phyloP scores from a whole-genome alignment of 2,113 vertebrate genomes.

The Sebastes schlegelii region DNA sequence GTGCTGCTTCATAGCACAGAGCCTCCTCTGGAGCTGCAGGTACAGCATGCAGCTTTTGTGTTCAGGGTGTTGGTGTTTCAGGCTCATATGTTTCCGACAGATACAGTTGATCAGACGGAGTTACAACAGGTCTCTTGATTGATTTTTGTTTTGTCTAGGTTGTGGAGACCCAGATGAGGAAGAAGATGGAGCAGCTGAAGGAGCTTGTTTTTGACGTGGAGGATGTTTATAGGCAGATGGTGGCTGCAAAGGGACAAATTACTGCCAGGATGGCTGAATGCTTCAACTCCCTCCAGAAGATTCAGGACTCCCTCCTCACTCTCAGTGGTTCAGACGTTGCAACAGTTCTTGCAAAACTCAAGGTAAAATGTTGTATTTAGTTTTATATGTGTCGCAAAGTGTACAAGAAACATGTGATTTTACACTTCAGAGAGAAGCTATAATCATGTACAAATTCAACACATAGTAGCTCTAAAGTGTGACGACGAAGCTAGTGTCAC shows the following conservation, averaged over 20 bases:
- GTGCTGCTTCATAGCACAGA: constrained; percentile 88
- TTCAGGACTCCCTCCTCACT: constrained; percentile 60
- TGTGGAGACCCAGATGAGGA: constrained; percentile 78
- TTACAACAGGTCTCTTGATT: background rate
- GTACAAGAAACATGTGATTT: too few species aligned
- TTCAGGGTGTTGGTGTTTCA: background rate
- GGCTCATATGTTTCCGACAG: background rate
- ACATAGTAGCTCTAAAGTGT: background rate
- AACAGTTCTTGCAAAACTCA: constrained; percentile 55
- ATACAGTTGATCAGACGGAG: background rate
- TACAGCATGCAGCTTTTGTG: constrained; percentile 53
- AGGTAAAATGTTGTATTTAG: constrained; percentile 58
- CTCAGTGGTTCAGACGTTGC: constrained; percentile 54
- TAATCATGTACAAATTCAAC: background rate
- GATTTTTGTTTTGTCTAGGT: constrained; percentile 62
- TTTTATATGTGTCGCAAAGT: background rate
- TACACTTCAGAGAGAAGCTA: background rate
- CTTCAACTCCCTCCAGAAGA: constrained; percentile 57
- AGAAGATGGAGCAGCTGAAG: constrained; percentile 76
- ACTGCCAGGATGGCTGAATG: constrained; percentile 62
- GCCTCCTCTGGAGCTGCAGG: constrained; percentile 91
- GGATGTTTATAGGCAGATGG: constrained; percentile 70
- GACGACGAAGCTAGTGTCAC: background rate
- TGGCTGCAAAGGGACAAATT: constrained; percentile 63
- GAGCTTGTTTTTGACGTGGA: constrained; percentile 74